phyloP scores from a whole-genome alignment of 2,113 vertebrate genomes.

The Sinocyclocheilus anshuiensis region DNA sequence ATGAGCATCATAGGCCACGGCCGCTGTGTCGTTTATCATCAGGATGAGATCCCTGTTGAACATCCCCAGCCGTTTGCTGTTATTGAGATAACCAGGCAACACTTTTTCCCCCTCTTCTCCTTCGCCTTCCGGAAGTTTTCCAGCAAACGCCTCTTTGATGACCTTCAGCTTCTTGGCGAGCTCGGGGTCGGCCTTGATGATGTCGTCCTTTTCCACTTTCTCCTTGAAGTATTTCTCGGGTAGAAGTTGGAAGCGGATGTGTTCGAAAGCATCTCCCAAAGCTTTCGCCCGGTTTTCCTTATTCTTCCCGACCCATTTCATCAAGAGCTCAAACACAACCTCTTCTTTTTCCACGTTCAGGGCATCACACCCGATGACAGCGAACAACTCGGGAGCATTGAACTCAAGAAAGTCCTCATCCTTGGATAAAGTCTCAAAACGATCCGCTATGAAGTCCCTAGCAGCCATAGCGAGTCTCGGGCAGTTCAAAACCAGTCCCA shows the following conservation, averaged over 20 bases:
- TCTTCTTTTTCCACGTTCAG: constrained; percentile 95
- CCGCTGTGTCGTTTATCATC: constrained; percentile 90
- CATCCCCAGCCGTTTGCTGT: constrained; percentile 90
- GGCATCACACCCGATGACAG: constrained; percentile 87
- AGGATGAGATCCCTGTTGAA: constrained; percentile 88
- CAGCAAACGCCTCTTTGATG: constrained; percentile 90
- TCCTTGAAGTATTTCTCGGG: constrained; percentile 95
- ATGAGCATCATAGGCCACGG: constrained; percentile 88
- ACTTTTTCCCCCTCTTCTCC: constrained; percentile 82
- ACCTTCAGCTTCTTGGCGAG: constrained; percentile 88
- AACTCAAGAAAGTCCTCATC: constrained; percentile 92
- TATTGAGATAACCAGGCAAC: constrained; percentile 89
- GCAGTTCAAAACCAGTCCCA: constrained; percentile 88
- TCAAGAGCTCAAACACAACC: constrained; percentile 87
- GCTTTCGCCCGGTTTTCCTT: constrained; percentile 86
- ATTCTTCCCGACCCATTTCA: constrained; percentile 91
- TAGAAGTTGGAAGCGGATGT: constrained; percentile 91
- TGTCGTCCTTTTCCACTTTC: constrained; percentile 92
- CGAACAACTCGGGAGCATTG: constrained; percentile 87
- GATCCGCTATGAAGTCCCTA: constrained; percentile 90
- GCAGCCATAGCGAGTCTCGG: constrained; percentile 88
- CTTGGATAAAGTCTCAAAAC: constrained; percentile 84
- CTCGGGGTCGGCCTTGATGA: constrained; percentile 87
- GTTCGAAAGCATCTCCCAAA: constrained; percentile 89
- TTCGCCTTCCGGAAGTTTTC: constrained; percentile 88